Evolutionary conservation across 2,113 vertebrate genomes (phyloP).

Genomic region (Amphilophus citrinellus): DNA sequence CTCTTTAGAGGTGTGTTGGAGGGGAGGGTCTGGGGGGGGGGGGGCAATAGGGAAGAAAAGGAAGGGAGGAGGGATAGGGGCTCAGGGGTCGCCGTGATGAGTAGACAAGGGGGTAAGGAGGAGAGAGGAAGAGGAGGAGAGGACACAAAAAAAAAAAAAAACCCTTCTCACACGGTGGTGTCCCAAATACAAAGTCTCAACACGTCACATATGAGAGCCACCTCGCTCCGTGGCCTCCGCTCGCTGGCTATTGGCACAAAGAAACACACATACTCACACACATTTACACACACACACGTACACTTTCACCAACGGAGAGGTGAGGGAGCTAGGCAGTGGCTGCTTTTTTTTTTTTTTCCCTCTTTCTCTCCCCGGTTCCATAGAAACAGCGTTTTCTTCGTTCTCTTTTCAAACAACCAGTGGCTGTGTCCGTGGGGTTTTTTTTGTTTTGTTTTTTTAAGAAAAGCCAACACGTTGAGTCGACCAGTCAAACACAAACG

Average conservation of each 20-base stretch:
- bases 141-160: conserved; percentile 71
- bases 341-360: conserved; percentile 20
- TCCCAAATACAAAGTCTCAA: conserved; percentile 80
- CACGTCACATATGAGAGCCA: conserved; percentile 72
- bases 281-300: conserved; percentile 34
- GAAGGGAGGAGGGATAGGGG: conserved; percentile 3
- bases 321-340: conserved; percentile 50
- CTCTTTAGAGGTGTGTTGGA: conserved; percentile 76
- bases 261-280: conserved; percentile 52
- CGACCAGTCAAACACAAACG: conserved; percentile 72
- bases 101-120: conserved; percentile 42
- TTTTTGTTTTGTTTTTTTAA: neutral
- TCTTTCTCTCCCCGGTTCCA: conserved; percentile 18
- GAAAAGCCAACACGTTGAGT: conserved; percentile 43
- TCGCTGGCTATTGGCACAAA: conserved; percentile 77
- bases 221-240: conserved; percentile 59
- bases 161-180: conserved; percentile 68
- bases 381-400: conserved; percentile 63
- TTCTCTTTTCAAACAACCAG: conserved; percentile 64
- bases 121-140: conserved; percentile 49
- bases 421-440: conserved; percentile 42
- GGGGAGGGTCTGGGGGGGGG: neutral
- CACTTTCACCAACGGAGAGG: conserved; percentile 55
- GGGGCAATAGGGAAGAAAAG: neutral
- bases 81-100: conserved; percentile 57